Conservation (phyloP, 2,888 invertebrate genomes). For the Tachina fera region DNA sequence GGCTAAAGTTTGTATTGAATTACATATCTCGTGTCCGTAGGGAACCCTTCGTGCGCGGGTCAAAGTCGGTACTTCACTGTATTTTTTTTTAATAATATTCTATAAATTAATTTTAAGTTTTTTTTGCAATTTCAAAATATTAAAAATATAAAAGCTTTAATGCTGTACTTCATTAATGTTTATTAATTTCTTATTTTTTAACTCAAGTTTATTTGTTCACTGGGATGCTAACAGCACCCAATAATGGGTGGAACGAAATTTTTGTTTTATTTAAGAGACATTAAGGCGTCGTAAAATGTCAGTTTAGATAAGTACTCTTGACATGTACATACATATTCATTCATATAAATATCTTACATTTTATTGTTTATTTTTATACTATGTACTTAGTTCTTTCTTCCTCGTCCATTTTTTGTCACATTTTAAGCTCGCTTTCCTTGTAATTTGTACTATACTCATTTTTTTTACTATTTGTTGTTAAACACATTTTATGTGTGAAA, state of each 20-base stretch:
- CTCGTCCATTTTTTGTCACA: conserved; percentile 6
- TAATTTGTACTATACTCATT: background rate
- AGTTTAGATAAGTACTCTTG: conserved; percentile 65
- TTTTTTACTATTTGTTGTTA: conserved; percentile 24
- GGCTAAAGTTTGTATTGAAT: no score
- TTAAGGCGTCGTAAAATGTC: conserved; percentile 71
- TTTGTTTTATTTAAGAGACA: conserved; percentile 66
- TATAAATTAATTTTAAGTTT: no score
- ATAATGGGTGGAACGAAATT: conserved; percentile 34
- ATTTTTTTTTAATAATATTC: no score
- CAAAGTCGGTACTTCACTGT: no score
- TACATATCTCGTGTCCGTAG: no score
- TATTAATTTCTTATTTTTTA: no score
- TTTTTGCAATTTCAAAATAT: no score
- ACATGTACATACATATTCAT: conserved; percentile 59
- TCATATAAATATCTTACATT: conserved; percentile 34
- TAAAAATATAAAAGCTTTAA: no score
- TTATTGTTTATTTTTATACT: conserved; percentile 1
- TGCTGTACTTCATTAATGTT: no score
- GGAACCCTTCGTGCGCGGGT: no score
- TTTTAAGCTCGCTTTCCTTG: conserved; percentile 18
- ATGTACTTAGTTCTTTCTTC: background rate
- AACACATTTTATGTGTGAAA: conserved; percentile 40
- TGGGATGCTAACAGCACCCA: conserved; percentile 16
- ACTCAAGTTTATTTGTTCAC: background rate